Base-by-base conservation (phyloP, 2,888 invertebrate species). In the Biston stratarius region DNA sequence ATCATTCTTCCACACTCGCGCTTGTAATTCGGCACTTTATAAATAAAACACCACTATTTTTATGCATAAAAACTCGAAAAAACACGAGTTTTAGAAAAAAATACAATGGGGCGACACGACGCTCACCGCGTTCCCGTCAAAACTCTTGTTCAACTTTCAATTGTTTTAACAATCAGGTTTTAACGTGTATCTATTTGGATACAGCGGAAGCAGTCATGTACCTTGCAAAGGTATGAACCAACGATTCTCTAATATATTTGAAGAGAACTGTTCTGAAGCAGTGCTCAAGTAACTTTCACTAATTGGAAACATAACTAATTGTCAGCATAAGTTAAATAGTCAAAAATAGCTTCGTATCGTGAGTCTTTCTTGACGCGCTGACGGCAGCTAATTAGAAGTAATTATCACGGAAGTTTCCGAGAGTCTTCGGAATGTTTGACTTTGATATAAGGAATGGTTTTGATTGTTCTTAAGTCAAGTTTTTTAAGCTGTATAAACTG, bases 241-340 rank as follows among this genome's bases (percentile, higher is more conserved):
- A 34, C 40, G 11, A 5, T 44, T 15, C 11, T 64, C 59, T 58
- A 55, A 65, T 69, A 48, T 66, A 63, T 63, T 75, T 73, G 70
- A n/a, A n/a, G n/a, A n/a, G n/a, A 67, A 71, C 58, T 69, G 71
- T 75, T 76, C 67, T 67, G 48, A 74, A 76, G 69, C 71, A 71
- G 67, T 73, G 69, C 70, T 70, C 56, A 75, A 66, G 78, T 72
- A 77, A 78, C 73, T 78, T 80, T 74, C 64, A 70, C 76, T 82
- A 83, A 83, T 80, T 83, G 72, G 73, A 77, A 72, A 78, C 75
- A 72, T 76, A 78, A 81, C 76, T 76, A 82, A 82, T 82, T 81
- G 76, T 75, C 72, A 78, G 74, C 61, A 75, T 77, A 78, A 81
- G 75, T 78, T 78, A 76, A 77, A 75, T 58, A 64, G 66, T 61